Base-by-base conservation (phyloP, 2,888 invertebrate genomes). In the Eupithecia subfuscata region DNA sequence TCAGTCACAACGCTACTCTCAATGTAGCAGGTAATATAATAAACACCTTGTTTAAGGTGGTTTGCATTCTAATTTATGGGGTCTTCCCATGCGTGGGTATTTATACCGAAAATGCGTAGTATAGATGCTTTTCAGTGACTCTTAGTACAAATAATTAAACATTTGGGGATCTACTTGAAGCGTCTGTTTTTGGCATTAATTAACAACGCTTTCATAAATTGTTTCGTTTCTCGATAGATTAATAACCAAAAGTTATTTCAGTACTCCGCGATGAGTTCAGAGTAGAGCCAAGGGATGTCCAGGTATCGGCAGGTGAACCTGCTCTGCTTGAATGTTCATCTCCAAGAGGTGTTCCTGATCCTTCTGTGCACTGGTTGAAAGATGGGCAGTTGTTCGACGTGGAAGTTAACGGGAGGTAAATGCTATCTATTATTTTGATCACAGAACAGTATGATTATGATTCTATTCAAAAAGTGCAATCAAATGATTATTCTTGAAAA, bases 181-280 rank as follows among this genome's bases (percentile, higher is more conserved):
- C n/a, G n/a, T 12, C 12, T 56, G 22, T 22, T 56, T 56, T 22
- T 9, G 22, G 12, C 56, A 25, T 37, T 37, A 37, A 37, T 37
- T 37, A 37, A 5, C 37, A 0, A 37, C 37, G 52, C n/a, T 52
- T 52, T 48, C 7, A 48, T 52, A 52, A 22, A n/a, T 52, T 1
- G 1, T 18, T 18, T 18, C 5, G 45, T 16, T 45, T 16, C n/a
- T 18, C 6, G 18, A n/a, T 48, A 8, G 18, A 7, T n/a, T 48
- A 52, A 52, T 52, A 52, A 4, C 5, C 14, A 60, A 25, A 60
- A 60, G 22, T 11, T 60, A 6, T 25, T 75, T 85, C 96, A 98
- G 99, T 99, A 86, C 95, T 99, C 80, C 97, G 98, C 80, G 99
- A 99, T 92, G 99, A 99, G 90, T 99, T 99, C 95, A 97, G 98